Conservation (phyloP, 2,797 vertebrate species). For the Potorous gilbertii region DNA sequence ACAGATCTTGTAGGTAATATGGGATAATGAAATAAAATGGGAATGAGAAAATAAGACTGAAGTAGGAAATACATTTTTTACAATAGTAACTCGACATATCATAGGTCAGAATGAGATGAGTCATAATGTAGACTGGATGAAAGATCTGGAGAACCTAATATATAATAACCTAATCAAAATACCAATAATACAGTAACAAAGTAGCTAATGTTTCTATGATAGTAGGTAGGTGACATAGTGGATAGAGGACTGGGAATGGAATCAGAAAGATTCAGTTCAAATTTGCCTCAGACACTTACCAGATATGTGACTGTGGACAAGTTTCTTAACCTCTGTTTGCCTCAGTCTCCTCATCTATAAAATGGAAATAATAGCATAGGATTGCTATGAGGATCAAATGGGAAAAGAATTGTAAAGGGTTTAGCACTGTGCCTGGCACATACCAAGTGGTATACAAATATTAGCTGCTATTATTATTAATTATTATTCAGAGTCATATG, state of each 20-base stretch:
- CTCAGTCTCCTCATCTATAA: not conserved
- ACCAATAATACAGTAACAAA: not conserved
- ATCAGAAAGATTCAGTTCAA: too few species aligned
- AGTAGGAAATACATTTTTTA: not conserved
- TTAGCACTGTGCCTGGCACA: not conserved
- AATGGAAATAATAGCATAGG: not conserved
- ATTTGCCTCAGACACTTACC: too few species aligned
- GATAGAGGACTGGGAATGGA: too few species aligned
- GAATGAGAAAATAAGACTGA: not conserved
- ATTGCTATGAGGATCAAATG: not conserved
- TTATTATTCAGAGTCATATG: not conserved
- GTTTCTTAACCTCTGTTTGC: too few species aligned
- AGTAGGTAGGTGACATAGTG: not conserved
- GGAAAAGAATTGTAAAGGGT: not conserved
- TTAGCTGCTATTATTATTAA: not conserved
- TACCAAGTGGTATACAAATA: not conserved
- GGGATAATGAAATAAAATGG: not conserved
- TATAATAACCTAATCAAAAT: too few species aligned
- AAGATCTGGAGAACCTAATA: not conserved
- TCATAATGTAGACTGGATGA: not conserved
- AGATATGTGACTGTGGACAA: too few species aligned
- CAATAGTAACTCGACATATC: not conserved
- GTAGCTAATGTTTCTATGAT: not conserved
- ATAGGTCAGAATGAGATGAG: not conserved
- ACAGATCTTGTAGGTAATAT: not conserved